Conservation (phyloP, 2,888 invertebrate species). For the Ennomos fuscantarius region DNA sequence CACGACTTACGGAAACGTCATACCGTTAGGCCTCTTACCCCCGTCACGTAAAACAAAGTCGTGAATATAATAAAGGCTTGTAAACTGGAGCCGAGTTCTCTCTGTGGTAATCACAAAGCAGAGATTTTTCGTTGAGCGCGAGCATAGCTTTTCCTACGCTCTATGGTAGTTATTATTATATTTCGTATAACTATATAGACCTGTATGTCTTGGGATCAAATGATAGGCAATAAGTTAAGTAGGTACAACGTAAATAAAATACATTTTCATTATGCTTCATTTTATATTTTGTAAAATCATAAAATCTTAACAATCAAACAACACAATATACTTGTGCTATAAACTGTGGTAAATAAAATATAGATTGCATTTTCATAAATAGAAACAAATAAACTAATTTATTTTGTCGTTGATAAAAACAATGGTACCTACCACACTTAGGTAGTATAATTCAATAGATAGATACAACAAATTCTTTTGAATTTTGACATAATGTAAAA, state of each 20-base stretch:
- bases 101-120: too few relatives aligned
- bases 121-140: too few relatives aligned
- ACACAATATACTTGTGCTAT: slow-evolving; percentile 42
- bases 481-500: slow-evolving; percentile 7
- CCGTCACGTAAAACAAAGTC: too few relatives aligned
- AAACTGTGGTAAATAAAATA: slow-evolving; percentile 8
- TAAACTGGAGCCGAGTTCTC: too few relatives aligned
- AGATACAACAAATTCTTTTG: too few relatives aligned
- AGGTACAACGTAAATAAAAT: slow-evolving; percentile 39
- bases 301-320: slow-evolving; percentile 43
- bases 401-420: not conserved
- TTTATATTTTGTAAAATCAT: slow-evolving; percentile 54
- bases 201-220: not conserved
- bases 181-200: too few relatives aligned
- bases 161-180: too few relatives aligned
- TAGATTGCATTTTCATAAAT: slow-evolving; percentile 11
- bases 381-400: not conserved
- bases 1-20: too few relatives aligned
- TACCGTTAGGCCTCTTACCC: too few relatives aligned
- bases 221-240: not conserved
- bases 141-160: too few relatives aligned
- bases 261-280: slow-evolving; percentile 44
- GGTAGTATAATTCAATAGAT: too few relatives aligned
- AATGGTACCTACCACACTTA: not conserved
- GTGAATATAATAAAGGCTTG: too few relatives aligned